Conservation (phyloP, 2,113 vertebrate genomes). For the Ceyx cyanopectus region DNA sequence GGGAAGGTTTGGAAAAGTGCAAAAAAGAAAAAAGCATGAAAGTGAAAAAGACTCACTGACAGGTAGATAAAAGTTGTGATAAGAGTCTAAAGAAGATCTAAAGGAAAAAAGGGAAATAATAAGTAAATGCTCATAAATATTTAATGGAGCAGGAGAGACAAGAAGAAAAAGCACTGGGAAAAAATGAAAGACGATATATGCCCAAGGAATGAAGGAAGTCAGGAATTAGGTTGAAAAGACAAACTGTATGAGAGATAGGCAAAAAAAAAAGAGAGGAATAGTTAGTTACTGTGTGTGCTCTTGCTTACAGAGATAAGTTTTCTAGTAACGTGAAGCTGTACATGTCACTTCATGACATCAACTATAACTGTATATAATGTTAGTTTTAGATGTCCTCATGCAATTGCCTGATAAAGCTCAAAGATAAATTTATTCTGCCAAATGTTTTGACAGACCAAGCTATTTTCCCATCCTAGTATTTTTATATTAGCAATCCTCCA, state of each 20-base stretch:
- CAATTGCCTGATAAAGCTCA: neutral
- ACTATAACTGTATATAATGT: neutral
- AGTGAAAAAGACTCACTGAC: neutral
- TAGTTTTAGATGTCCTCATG: neutral
- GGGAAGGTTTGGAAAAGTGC: neutral
- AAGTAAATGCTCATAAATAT: neutral
- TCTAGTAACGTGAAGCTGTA: neutral
- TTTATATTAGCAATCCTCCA: neutral
- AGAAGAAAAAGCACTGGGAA: neutral
- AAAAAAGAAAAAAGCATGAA: neutral
- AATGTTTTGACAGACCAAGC: neutral
- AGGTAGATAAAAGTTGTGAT: neutral
- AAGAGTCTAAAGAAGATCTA: neutral
- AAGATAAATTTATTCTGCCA: neutral
- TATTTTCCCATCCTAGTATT: neutral
- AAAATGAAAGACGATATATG: neutral
- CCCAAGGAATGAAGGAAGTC: accelerated
- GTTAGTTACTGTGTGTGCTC: neutral
- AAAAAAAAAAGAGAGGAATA: neutral
- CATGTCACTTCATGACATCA: neutral
- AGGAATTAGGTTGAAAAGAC: neutral
- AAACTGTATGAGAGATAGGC: neutral
- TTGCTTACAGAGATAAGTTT: neutral
- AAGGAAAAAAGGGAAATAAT: neutral
- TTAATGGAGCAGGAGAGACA: neutral